These are phyloP conservation scores for Oxygymnocypris stewartii DNA, from an alignment of 2,113 vertebrate species.

Conservation along the genomic window DNA sequence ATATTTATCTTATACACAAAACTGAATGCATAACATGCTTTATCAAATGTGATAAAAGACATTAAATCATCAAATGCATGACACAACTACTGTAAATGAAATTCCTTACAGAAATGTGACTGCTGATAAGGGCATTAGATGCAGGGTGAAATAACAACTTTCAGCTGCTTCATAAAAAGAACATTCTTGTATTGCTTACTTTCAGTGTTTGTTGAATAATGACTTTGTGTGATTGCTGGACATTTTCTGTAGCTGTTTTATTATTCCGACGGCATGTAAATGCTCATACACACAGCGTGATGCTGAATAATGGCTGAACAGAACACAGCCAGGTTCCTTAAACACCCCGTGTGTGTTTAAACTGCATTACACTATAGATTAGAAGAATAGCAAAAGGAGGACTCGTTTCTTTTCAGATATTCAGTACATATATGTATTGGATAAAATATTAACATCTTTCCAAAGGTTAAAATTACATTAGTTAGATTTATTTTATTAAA, in stretches of 20 bases:
- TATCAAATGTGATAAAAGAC: background rate
- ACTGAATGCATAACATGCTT: background rate
- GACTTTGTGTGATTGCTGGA: background rate
- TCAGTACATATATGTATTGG: background rate
- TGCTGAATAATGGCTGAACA: constrained; percentile 10
- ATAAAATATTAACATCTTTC: background rate
- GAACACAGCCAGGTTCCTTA: background rate
- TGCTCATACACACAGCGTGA: constrained; percentile 2
- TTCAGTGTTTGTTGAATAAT: background rate
- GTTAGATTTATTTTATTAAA: background rate
- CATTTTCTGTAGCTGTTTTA: background rate
- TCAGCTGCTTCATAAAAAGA: background rate
- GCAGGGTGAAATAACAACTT: background rate
- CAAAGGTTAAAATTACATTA: background rate
- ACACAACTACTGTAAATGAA: background rate
- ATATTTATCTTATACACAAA: background rate
- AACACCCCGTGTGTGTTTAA: background rate
- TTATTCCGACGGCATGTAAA: background rate
- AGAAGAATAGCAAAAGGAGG: background rate
- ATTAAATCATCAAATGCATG: background rate
- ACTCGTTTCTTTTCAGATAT: background rate
- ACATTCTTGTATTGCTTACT: background rate
- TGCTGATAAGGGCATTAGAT: background rate
- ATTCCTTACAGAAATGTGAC: background rate
- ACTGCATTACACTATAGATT: background rate